Evolutionary conservation across 2,888 invertebrate genomes (phyloP), one percentile per base, ranked within the genome.

Genomic region (Ornithoptera alexandrae): DNA sequence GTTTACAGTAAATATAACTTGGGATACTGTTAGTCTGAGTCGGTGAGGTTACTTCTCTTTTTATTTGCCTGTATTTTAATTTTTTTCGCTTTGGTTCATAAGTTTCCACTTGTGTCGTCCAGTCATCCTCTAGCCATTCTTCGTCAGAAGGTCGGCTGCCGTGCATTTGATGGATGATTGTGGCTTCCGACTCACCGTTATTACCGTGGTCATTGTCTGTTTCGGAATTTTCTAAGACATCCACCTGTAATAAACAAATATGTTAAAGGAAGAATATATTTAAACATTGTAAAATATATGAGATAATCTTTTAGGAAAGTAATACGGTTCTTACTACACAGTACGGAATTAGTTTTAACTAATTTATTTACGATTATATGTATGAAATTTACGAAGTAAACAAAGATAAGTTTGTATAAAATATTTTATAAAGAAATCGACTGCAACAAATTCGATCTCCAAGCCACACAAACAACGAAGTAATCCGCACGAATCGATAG

Each of bases 61-160:
- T 92, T 0, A 92, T 86, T 67, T 83, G 86, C 53, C 78, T 84
- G 71, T 81, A 87, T 65, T 84, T 82, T 70, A 83, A 72, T 74
- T 83, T 87, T 71, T 85, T 88, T 0, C 77, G 81, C 68, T 83
- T 84, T 0, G 85, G 83, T 72, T 86, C 84, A 22, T 81, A 89
- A 0, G 84, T 80, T 68, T 89, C 87, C 1, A 87, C 82, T 42
- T 69, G 81, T 77, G 74, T 84, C 72, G 85, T 89, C 0, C 87
- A 80, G 30, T 90, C 89, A 0, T 91, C 90, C 50, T 90, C 92
- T 0, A 92, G 77, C 92, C 92, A 92, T 74, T 92, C 92, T 58
- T 92, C 92, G 8, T 89, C 88, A 0, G 88, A 84, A 6, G 78
- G 82, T 24, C 80, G 74, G 46, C 76, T 78, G 12, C 83, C 82